phyloP scores from a whole-genome alignment of 92 coral and sea anemone species.

The Bergia puertoricense region DNA sequence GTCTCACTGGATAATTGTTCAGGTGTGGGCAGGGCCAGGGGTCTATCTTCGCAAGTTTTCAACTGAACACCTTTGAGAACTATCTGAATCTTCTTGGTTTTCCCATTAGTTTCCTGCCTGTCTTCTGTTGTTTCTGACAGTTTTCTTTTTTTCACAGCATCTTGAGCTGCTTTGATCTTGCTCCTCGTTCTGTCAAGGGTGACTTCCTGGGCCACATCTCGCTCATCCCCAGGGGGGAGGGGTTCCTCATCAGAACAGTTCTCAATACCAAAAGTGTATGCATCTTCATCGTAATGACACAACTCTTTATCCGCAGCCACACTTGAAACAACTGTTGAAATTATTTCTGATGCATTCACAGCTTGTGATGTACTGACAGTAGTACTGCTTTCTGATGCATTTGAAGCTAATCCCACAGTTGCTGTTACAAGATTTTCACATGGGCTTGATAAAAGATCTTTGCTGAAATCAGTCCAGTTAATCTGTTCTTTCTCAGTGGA shows the following conservation, averaged over 20 bases:
- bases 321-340: constrained; percentile 64
- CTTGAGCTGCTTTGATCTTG: constrained; percentile 72
- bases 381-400: constrained; percentile 28
- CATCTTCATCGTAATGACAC: constrained; percentile 63
- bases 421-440: constrained; percentile 41
- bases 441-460: constrained; percentile 11
- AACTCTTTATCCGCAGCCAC: constrained; percentile 29
- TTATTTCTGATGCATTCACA: constrained; percentile 59
- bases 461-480: background rate
- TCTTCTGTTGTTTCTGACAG: constrained; percentile 69
- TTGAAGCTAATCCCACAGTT: constrained; percentile 23
- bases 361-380: background rate
- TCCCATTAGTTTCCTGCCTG: constrained; percentile 50
- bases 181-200: constrained; percentile 61
- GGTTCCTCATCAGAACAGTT: constrained; percentile 80
- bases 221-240: constrained; percentile 81
- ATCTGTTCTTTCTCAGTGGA: background rate
- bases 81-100: constrained; percentile 71
- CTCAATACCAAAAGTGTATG: constrained; percentile 66
- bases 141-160: constrained; percentile 71
- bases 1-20: constrained; percentile 30
- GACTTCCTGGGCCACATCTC: constrained; percentile 68
- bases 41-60: constrained; percentile 43
- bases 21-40: constrained; percentile 4
- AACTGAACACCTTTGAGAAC: constrained; percentile 62